A percentile compares a stretch with the other conserved stretches of the same genome.
Evolutionary conservation across 2,888 invertebrate species (phyloP).

Genomic region (Sialis lutaria): DNA sequence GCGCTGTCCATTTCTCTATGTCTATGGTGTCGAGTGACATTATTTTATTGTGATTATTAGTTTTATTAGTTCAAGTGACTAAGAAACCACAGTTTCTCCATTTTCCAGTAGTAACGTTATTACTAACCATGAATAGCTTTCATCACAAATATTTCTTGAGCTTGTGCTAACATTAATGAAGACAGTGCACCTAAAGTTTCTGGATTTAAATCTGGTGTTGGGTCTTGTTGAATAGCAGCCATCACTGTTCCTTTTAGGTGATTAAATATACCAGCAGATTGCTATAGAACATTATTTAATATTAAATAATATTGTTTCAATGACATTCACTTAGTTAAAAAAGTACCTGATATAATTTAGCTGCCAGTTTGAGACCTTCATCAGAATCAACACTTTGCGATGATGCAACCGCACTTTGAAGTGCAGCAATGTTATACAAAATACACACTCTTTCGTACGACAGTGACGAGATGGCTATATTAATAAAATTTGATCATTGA

Average conservation of each 20-base stretch:
- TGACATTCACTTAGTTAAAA: not conserved
- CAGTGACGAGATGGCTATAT: constrained; percentile 69
- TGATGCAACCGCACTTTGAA: constrained; percentile 78
- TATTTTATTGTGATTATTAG: no score
- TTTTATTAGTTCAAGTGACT: no score
- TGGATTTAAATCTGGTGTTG: constrained; percentile 87
- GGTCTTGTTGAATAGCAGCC: constrained; percentile 78
- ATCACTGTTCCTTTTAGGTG: constrained; percentile 68
- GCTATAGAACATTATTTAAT: constrained; percentile 32
- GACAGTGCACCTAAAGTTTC: constrained; percentile 79
- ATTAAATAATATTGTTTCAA: not conserved
- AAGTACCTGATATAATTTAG: constrained; percentile 73
- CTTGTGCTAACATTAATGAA: constrained; percentile 90
- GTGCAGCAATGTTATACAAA: constrained; percentile 88
- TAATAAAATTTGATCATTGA: not conserved
- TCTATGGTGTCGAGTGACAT: no score
- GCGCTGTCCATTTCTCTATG: no score
- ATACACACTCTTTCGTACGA: constrained; percentile 89
- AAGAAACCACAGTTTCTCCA: no score
- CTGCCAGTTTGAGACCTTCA: constrained; percentile 82
- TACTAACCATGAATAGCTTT: constrained; percentile 71
- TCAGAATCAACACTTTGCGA: constrained; percentile 75
- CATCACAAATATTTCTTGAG: constrained; percentile 90
- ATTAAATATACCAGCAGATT: constrained; percentile 77
- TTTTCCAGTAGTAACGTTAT: no score